Evolutionary conservation across 2,797 vertebrate species (phyloP).

Genomic region (Trachops cirrhosus): DNA sequence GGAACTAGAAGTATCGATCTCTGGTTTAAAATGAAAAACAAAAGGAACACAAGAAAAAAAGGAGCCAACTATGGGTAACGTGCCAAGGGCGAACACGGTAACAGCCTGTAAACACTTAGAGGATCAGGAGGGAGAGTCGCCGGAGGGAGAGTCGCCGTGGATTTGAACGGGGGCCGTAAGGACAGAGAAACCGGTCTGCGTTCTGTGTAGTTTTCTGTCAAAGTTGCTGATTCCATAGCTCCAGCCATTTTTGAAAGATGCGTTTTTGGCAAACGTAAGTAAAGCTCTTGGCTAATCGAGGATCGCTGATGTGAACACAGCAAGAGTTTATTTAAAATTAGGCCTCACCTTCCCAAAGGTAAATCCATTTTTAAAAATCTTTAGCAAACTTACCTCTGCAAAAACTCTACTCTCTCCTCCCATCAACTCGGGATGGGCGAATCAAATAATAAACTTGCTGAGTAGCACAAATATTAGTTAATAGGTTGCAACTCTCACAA

Average conservation of each 20-base stretch:
- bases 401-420: neutral
- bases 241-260: constrained; percentile 52
- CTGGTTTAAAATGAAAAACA: neutral
- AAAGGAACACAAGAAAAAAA: neutral
- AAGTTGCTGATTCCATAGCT: constrained; percentile 54
- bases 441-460: constrained; percentile 56
- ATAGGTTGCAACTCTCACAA: neutral
- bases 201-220: constrained; percentile 27
- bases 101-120: neutral
- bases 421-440: constrained; percentile 9
- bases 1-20: neutral
- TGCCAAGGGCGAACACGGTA: neutral
- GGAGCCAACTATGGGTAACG: neutral
- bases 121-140: neutral
- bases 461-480: constrained; percentile 16
- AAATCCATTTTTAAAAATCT: constrained; percentile 53
- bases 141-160: neutral
- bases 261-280: constrained; percentile 33
- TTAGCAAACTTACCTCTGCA: constrained; percentile 54
- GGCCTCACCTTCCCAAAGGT: constrained; percentile 45
- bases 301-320: constrained; percentile 32
- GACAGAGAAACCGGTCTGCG: neutral
- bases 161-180: neutral
- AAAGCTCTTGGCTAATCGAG: constrained; percentile 46
- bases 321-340: constrained; percentile 55